phyloP scores from a whole-genome alignment of 2,797 vertebrate genomes.

The Siniperca obscura region DNA sequence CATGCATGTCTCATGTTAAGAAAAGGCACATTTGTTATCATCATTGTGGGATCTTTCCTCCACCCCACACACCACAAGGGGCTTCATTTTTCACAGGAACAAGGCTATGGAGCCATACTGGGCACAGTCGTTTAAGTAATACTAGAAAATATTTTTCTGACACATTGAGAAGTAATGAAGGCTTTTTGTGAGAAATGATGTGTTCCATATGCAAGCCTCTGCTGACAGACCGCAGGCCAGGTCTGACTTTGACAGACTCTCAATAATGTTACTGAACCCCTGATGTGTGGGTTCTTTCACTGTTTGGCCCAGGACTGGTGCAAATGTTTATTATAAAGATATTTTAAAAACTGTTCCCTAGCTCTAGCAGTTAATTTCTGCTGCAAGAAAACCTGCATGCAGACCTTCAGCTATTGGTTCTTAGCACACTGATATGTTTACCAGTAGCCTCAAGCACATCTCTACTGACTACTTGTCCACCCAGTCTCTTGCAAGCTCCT shows the following conservation, averaged over 20 bases:
- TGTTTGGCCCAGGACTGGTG: conserved; percentile 4
- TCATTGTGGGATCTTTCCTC: background rate
- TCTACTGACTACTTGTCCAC: conserved; percentile 2
- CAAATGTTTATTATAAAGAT: background rate
- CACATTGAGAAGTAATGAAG: background rate
- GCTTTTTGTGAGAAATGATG: background rate
- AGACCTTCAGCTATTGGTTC: conserved; percentile 10
- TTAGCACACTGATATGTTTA: background rate
- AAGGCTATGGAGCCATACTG: conserved; percentile 1
- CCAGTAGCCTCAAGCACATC: conserved; percentile 1
- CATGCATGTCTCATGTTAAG: conserved; percentile 26
- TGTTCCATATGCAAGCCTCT: background rate
- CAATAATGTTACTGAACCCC: background rate
- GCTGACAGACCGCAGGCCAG: background rate
- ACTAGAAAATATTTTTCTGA: background rate
- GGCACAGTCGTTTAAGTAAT: background rate
- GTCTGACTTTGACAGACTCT: background rate
- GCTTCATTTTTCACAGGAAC: conserved; percentile 17
- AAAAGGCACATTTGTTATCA: conserved; percentile 38
- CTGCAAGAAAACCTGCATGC: background rate
- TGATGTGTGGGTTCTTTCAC: background rate
- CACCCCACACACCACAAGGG: background rate
- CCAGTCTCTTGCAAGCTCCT: conserved; percentile 14
- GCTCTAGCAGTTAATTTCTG: background rate
- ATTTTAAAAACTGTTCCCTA: background rate